Percentiles rank a stretch among this genome's conserved stretches.
Conservation (phyloP, 64 coral and sea anemone genomes). For the Stylophora pistillata region DNA sequence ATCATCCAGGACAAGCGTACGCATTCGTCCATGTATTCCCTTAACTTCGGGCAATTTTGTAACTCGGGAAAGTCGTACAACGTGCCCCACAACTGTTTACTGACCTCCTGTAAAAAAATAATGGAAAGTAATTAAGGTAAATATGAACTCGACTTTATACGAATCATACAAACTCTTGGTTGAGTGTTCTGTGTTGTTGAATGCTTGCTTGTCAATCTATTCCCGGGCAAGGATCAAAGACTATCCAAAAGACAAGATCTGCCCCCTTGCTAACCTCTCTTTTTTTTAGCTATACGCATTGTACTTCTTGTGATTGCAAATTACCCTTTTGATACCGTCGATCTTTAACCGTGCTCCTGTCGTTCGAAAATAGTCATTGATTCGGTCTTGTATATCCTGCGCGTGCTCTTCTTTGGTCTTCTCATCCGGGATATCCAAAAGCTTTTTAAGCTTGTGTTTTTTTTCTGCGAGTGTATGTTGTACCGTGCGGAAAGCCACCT, state of each 20-base stretch:
- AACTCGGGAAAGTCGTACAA: conserved; percentile 96
- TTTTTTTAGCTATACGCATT: too few relatives aligned
- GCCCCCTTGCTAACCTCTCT: too few relatives aligned
- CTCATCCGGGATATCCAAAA: conserved; percentile 62
- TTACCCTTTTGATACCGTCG: conserved; percentile 69
- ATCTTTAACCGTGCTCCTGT: conserved; percentile 73
- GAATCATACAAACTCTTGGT: too few relatives aligned
- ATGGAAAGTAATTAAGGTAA: neutral
- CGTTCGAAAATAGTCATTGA: conserved; percentile 59
- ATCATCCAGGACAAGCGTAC: conserved; percentile 84
- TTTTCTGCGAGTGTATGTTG: conserved; percentile 71
- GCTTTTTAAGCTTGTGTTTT: conserved; percentile 58
- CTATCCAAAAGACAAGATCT: too few relatives aligned
- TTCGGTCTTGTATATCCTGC: conserved; percentile 41
- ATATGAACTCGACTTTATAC: too few relatives aligned
- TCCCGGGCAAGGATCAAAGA: too few relatives aligned
- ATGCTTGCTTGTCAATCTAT: too few relatives aligned
- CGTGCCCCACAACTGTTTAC: conserved; percentile 78
- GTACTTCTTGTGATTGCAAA: neutral
- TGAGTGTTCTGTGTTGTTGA: too few relatives aligned
- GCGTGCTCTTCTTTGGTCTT: conserved; percentile 35
- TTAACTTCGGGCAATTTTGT: conserved; percentile 63
- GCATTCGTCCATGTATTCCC: conserved; percentile 79
- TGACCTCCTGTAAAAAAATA: conserved; percentile 57
- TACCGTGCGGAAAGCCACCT: conserved; percentile 88